phyloP scores from a whole-genome alignment of 2,797 vertebrate species.

The Acrossocheilus fasciatus region DNA sequence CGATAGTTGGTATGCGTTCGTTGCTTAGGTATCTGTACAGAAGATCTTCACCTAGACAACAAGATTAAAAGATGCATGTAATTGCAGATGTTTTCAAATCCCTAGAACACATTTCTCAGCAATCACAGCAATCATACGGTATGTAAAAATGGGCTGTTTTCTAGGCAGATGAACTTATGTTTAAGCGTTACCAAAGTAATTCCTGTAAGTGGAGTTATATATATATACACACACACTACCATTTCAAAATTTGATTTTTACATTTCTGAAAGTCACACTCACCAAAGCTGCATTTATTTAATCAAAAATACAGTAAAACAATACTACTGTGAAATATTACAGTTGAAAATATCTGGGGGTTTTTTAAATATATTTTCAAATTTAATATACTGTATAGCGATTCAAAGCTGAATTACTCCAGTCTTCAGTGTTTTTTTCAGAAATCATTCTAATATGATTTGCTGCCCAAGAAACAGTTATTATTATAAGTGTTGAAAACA shows the following conservation, averaged over 20 bases:
- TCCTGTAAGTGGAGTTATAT: too few species aligned
- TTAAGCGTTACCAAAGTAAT: too few species aligned
- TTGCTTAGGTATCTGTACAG: constrained; percentile 92
- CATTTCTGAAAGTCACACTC: neutral
- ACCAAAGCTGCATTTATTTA: too few species aligned
- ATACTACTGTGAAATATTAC: neutral
- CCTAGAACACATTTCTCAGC: neutral
- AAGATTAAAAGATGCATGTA: neutral
- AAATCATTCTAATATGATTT: neutral
- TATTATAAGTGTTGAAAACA: neutral
- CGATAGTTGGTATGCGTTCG: constrained; percentile 87
- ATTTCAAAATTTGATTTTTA: neutral
- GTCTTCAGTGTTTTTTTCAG: neutral
- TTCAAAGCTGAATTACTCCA: neutral
- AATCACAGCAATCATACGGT: neutral
- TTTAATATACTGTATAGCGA: neutral
- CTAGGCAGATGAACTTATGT: too few species aligned
- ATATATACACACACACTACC: too few species aligned
- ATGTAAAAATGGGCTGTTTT: neutral
- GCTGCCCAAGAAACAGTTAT: neutral
- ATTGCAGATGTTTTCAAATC: neutral
- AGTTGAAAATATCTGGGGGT: too few species aligned
- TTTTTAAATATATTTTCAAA: neutral
- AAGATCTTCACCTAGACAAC: constrained; percentile 78
- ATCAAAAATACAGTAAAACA: too few species aligned